Conservation (phyloP, 2,113 vertebrate genomes). For the Montifringilla adamsi region DNA sequence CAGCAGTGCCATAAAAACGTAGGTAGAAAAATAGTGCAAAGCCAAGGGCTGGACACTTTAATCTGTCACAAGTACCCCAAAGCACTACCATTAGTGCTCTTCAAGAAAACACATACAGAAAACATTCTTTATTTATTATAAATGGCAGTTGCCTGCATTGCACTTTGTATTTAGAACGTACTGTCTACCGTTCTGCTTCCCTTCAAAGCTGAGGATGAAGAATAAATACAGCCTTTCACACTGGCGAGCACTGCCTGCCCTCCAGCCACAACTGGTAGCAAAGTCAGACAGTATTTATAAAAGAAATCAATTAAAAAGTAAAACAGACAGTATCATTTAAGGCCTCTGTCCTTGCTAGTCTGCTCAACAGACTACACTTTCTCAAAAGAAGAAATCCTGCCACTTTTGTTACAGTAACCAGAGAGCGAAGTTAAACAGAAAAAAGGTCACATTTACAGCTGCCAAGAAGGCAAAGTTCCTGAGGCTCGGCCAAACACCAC, state of each 20-base stretch:
- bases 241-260: neutral
- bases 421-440: neutral
- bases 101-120: constrained; percentile 3
- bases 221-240: neutral
- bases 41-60: constrained; percentile 31
- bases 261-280: neutral
- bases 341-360: constrained; percentile 19
- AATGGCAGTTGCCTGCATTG: constrained; percentile 36
- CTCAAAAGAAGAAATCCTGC: constrained; percentile 9
- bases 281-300: constrained; percentile 16
- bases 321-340: constrained; percentile 34
- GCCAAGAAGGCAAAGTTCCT: constrained; percentile 50
- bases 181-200: constrained; percentile 3
- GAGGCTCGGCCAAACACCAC: neutral
- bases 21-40: constrained; percentile 62
- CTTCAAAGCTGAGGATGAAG: neutral
- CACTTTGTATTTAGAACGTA: neutral
- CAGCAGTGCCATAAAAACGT: constrained; percentile 20
- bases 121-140: constrained; percentile 22
- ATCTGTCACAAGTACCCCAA: constrained; percentile 28
- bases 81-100: constrained; percentile 3
- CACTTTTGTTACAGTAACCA: constrained; percentile 24
- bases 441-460: constrained; percentile 25
- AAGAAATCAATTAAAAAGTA: constrained; percentile 18
- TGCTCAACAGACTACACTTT: constrained; percentile 17